Conservation (phyloP, 2,113 vertebrate species). For the Parus major region DNA sequence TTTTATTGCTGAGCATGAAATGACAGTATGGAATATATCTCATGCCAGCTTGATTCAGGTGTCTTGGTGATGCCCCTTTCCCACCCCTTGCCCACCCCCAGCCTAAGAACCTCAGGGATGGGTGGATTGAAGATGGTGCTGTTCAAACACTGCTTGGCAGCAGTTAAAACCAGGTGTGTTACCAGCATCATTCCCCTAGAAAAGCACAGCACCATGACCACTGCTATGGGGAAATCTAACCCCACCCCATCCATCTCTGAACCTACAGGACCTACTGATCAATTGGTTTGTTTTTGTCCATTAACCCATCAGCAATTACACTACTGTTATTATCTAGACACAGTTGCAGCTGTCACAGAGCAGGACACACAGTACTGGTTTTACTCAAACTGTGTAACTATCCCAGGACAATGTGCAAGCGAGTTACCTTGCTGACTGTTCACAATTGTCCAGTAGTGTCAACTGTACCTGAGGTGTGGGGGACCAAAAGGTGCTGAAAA, state of each 20-base stretch:
- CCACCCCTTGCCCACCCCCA: background rate
- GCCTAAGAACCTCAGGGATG: background rate
- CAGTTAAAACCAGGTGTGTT: background rate
- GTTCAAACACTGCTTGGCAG: background rate
- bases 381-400: background rate
- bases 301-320: background rate
- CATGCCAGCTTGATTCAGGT: background rate
- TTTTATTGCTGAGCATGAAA: background rate
- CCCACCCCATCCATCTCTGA: background rate
- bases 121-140: background rate
- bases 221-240: background rate
- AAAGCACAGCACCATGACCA: background rate
- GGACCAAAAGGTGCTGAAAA: background rate
- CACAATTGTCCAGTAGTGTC: background rate
- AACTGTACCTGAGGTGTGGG: background rate
- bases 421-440: background rate
- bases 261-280: background rate
- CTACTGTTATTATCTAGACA: no score
- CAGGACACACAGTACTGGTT: background rate
- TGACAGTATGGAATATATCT: background rate
- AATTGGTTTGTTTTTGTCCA: background rate
- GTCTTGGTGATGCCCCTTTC: background rate
- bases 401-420: accelerated
- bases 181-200: background rate
- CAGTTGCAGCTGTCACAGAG: background rate